Evolutionary conservation across 2,797 vertebrate genomes (phyloP), one percentile per base, ranked within the genome.

Genomic region (Hypotaenidia philippensis): DNA sequence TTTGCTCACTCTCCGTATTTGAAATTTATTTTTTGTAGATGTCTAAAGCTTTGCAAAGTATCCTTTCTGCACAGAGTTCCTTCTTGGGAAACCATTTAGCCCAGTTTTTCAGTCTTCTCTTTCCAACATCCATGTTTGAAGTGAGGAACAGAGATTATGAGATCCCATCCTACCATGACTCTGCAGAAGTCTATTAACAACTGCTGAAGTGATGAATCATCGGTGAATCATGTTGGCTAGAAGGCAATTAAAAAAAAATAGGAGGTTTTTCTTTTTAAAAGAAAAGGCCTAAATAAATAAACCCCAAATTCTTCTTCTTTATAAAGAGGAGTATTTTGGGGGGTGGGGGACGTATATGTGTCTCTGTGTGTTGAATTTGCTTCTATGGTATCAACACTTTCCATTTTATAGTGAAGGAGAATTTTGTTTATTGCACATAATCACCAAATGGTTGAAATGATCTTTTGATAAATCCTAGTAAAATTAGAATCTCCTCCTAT

Each of bases 321-420:
- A 29, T 83, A 5, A 87, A 55, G 10, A 50, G 26, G 23, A 44
- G 8, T 65, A 9, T 22, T 89, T 85, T 74, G 0, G 1, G 5
- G 14, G 4, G 6, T 34, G 5, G 13, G 11, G 3, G 3, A 2
- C 16, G 1, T 63, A 12, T 32, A 2, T 22, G 14, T 50, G 49
- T 27, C 13, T 71, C 1, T 8, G 3, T 65, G 17, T 61, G 23
- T 53, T 86, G 49, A 75, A 88, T 68, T 38, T 86, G 31, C 29
- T 57, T 7, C 26, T 65, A 2, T 41, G 34, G 29, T 72, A 65
- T 50, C n/a, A 69, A 14, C n/a, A 56, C 10, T 61, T 71, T 83
- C 45, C 19, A 55, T 76, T 79, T 75, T 78, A 74, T 70, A 83
- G 52, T 75, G 40, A 83, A 40, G 38, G 31, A 63, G 13, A 90